Evolutionary conservation across 2,113 vertebrate species (phyloP).

Genomic region (Pantherophis guttatus): DNA sequence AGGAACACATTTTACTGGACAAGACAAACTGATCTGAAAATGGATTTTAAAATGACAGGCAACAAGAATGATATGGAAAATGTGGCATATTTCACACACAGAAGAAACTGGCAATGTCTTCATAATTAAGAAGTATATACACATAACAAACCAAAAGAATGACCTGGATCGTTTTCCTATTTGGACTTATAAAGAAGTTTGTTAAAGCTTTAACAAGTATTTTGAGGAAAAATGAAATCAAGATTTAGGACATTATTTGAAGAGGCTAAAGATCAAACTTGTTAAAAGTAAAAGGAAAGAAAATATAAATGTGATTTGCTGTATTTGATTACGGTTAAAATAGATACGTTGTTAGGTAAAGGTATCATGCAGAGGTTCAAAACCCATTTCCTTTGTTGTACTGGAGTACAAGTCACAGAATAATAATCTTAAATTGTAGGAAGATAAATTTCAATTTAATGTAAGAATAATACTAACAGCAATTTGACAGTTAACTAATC

Average conservation of each 20-base stretch:
- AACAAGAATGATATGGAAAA: neutral
- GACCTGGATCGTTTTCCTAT: neutral
- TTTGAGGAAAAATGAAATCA: neutral
- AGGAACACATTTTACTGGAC: neutral
- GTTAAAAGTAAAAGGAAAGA: neutral
- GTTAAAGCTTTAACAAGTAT: neutral
- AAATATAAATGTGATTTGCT: neutral
- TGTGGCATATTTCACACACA: neutral
- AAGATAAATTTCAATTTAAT: neutral
- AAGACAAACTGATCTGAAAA: neutral
- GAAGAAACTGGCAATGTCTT: neutral
- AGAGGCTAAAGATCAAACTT: neutral
- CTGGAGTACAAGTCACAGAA: neutral
- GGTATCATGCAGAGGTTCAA: neutral
- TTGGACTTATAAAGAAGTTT: neutral
- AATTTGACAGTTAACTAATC: neutral
- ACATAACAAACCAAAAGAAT: neutral
- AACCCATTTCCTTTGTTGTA: neutral
- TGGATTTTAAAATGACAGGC: neutral
- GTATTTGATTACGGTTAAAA: neutral
- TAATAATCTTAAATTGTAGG: neutral
- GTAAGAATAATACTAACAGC: neutral
- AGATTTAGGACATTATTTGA: neutral
- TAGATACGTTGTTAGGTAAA: neutral
- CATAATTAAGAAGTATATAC: neutral